Percentiles rank a stretch among this genome's conserved stretches.
Conservation (phyloP, 2,797 vertebrate species). For the Lophius americanus region DNA sequence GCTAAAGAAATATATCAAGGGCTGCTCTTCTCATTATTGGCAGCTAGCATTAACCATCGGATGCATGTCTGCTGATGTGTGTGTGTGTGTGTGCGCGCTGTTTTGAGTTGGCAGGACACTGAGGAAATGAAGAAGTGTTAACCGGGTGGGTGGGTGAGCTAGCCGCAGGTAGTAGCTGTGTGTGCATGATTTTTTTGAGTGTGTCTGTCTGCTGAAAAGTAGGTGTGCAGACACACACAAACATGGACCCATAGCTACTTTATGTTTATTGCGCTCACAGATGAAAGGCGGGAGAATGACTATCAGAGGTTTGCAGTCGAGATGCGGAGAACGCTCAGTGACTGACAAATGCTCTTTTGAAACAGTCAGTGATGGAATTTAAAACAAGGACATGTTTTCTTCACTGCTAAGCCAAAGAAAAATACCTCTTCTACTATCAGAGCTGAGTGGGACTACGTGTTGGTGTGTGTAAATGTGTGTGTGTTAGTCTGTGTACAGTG, state of each 20-base stretch:
- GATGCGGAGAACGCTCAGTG: conserved; percentile 24
- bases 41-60: conserved; percentile 47
- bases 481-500: conserved; percentile 1
- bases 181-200: neutral
- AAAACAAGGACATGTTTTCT: conserved; percentile 47
- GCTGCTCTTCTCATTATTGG: conserved; percentile 63
- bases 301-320: conserved; percentile 42
- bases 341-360: conserved; percentile 43
- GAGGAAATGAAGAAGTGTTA: conserved; percentile 62
- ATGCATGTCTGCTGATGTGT: conserved; percentile 27
- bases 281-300: conserved; percentile 24
- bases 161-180: conserved; percentile 10
- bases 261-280: conserved; percentile 27
- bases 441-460: conserved; percentile 20
- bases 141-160: conserved; percentile 50
- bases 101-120: conserved; percentile 66
- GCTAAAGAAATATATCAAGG: conserved; percentile 47
- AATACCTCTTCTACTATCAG: conserved; percentile 32
- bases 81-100: conserved; percentile 32
- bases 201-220: too few species aligned
- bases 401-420: conserved; percentile 36
- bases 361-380: conserved; percentile 36
- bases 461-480: conserved; percentile 8
- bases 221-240: too few species aligned
- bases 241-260: conserved; percentile 18